phyloP scores from a whole-genome alignment of 1,140 invertebrate genomes.

The Drosophila parvula region DNA sequence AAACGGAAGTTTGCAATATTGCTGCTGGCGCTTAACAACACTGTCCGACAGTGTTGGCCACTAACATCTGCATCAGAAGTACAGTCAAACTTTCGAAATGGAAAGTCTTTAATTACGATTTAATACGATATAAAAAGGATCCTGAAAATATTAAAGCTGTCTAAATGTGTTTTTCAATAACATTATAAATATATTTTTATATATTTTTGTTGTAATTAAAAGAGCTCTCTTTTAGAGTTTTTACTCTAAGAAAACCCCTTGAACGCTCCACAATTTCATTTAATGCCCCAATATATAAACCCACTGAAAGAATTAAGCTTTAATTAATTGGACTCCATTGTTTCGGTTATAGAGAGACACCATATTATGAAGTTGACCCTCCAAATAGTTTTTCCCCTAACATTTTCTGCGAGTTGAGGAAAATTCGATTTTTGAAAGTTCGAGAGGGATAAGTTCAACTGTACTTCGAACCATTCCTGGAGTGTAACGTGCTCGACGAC shows the following conservation, averaged over 20 bases:
- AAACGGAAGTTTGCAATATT: slow-evolving; percentile 68
- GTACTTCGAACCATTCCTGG: slow-evolving; percentile 33
- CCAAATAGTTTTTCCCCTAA: neutral
- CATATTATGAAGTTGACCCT: slow-evolving; percentile 1
- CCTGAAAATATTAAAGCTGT: too few species aligned
- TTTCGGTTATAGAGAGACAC: neutral
- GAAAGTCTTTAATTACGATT: too few species aligned
- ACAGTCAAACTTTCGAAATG: neutral
- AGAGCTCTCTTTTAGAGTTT: neutral
- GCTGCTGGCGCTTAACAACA: slow-evolving; percentile 61
- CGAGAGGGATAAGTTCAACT: slow-evolving; percentile 13
- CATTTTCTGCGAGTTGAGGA: neutral
- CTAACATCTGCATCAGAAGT: neutral
- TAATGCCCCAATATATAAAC: neutral
- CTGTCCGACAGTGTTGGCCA: slow-evolving; percentile 46
- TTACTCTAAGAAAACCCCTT: neutral
- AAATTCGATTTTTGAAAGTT: slow-evolving; percentile 13
- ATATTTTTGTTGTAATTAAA: too few species aligned
- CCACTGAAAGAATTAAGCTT: neutral
- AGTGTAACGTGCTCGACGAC: slow-evolving; percentile 66
- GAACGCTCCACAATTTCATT: neutral
- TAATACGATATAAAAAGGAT: too few species aligned
- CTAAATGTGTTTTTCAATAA: too few species aligned
- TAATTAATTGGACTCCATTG: slow-evolving; percentile 9
- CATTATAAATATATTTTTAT: too few species aligned